phyloP scores from a whole-genome alignment of 2,113 vertebrate species.

The Nipponia nippon region DNA sequence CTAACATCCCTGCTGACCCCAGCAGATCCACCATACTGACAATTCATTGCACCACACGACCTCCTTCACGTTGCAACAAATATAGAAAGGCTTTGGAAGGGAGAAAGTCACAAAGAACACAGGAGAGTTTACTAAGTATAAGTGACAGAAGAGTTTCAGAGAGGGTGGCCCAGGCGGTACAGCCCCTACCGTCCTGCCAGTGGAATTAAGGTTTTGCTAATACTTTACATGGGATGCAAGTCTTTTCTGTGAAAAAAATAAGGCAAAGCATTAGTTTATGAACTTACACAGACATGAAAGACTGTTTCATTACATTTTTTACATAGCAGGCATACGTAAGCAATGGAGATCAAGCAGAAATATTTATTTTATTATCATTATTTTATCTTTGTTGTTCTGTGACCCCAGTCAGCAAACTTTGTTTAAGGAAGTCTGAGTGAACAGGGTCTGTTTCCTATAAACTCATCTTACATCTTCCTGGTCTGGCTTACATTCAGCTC shows the following conservation, averaged over 20 bases:
- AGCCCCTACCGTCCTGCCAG: not conserved
- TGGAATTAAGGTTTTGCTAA: not conserved
- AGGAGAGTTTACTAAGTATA: not conserved
- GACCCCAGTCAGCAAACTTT: constrained; percentile 34
- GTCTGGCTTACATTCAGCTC: constrained; percentile 28
- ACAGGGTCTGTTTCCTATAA: constrained; percentile 48
- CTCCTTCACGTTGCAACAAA: rapidly evolving
- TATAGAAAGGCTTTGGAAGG: not conserved
- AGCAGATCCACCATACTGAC: not conserved
- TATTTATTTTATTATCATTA: constrained; percentile 50
- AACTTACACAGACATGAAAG: not conserved
- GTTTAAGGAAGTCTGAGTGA: constrained; percentile 51
- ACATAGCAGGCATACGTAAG: not conserved
- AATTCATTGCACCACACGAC: rapidly evolving
- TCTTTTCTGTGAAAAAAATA: not conserved
- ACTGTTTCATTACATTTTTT: not conserved
- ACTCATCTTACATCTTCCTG: constrained; percentile 33
- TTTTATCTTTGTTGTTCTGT: constrained; percentile 41
- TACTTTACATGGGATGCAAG: not conserved
- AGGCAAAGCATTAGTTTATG: not conserved
- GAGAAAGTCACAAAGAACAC: not conserved
- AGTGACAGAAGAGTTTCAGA: not conserved
- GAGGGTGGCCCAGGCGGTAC: not conserved
- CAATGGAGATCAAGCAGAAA: constrained; percentile 7
- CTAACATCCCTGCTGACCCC: not conserved